phyloP scores from a whole-genome alignment of 2,888 invertebrate genomes.

The Drosophila pegasa region DNA sequence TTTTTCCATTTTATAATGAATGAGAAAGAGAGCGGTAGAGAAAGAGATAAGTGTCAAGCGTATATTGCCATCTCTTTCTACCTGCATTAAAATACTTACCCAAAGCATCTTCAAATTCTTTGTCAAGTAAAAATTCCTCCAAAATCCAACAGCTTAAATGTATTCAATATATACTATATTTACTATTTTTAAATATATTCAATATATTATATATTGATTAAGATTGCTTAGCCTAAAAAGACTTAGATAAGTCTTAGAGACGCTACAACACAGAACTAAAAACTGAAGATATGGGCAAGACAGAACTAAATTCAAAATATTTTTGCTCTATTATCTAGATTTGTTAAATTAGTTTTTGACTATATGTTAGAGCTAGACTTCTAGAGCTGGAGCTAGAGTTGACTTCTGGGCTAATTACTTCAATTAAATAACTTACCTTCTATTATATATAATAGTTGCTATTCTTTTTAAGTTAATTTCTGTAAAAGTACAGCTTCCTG shows the following conservation, averaged over 20 bases:
- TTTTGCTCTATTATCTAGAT: neutral
- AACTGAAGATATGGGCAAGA: neutral
- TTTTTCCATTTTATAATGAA: no score
- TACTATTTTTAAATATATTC: no score
- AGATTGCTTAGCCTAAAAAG: no score
- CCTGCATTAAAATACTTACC: neutral
- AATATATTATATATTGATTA: no score
- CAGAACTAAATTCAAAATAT: neutral
- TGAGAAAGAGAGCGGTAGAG: neutral
- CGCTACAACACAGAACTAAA: neutral
- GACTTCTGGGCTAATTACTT: neutral
- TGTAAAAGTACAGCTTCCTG: neutral
- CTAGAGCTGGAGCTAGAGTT: no score
- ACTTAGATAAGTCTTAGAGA: neutral
- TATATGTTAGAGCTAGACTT: neutral
- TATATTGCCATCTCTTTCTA: neutral
- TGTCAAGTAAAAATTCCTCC: no score
- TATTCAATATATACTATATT: no score
- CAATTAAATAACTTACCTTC: slow-evolving; percentile 1
- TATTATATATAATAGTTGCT: no score
- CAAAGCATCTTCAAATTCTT: neutral
- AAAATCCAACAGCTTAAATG: neutral
- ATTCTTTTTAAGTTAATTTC: neutral
- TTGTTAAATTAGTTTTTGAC: neutral
- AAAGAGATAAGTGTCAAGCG: no score